A percentile compares a stretch with the other conserved stretches of the same genome.
phyloP scores from a whole-genome alignment of 1,140 invertebrate genomes.

The Ceratosolen solmsi region DNA sequence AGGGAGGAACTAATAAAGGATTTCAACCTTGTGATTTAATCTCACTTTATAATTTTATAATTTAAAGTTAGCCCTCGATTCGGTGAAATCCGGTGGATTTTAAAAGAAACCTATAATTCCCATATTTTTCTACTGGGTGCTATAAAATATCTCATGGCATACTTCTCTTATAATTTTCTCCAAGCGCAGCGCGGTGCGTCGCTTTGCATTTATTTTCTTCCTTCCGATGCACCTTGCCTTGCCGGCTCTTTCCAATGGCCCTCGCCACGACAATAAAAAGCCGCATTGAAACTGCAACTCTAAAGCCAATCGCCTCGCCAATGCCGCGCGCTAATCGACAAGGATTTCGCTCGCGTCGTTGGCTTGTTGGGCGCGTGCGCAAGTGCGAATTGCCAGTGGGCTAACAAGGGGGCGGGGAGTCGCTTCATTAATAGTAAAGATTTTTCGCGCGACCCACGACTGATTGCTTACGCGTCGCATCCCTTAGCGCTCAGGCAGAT shows the following conservation, averaged over 20 bases:
- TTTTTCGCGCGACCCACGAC: too few species aligned
- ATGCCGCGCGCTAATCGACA: too few species aligned
- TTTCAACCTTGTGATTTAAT: background rate
- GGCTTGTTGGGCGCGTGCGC: too few species aligned
- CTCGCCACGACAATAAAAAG: background rate
- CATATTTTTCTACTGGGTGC: background rate
- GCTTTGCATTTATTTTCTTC: constrained; percentile 9
- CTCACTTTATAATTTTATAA: background rate
- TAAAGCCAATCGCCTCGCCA: background rate
- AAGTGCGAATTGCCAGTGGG: too few species aligned
- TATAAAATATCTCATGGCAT: background rate
- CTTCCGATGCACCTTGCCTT: background rate
- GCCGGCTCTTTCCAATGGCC: background rate
- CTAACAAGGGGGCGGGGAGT: too few species aligned
- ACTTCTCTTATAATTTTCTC: background rate
- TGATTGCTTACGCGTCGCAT: background rate
- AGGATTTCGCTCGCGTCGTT: too few species aligned
- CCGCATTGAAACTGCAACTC: background rate
- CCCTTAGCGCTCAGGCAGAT: background rate
- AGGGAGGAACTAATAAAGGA: too few species aligned
- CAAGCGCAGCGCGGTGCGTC: too few species aligned
- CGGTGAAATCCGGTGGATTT: background rate
- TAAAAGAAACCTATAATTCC: background rate
- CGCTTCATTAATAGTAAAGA: too few species aligned
- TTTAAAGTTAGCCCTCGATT: background rate